phyloP scores from a whole-genome alignment of 2,888 invertebrate species.

The Eudasyphora cyanicolor region DNA sequence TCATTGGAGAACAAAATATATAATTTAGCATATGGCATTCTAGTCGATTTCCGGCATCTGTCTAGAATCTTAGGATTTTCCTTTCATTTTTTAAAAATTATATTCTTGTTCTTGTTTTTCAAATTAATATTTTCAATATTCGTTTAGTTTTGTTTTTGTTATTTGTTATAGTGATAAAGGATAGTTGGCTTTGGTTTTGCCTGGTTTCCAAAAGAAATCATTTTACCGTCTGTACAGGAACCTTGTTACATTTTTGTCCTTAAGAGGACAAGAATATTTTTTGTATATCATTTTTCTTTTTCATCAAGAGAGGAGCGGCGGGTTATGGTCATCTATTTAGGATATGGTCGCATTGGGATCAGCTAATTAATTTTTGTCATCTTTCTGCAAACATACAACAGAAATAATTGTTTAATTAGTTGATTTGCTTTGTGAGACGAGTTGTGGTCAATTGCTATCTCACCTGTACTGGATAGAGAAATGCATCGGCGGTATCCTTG shows the following conservation, averaged over 20 bases:
- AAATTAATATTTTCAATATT: conserved; percentile 59
- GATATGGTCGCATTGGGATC: not conserved
- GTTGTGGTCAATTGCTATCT: conserved; percentile 65
- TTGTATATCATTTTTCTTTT: not conserved
- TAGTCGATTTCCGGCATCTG: conserved; percentile 60
- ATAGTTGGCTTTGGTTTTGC: conserved; percentile 37
- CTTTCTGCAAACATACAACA: not conserved
- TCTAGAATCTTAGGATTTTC: conserved; percentile 45
- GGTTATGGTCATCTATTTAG: not conserved
- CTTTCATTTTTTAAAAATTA: not conserved
- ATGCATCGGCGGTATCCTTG: conserved; percentile 84
- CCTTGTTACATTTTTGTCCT: not conserved
- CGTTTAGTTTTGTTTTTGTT: conserved; percentile 52
- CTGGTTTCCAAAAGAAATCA: not conserved
- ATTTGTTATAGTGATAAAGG: conserved; percentile 30
- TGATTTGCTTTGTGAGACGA: conserved; percentile 70
- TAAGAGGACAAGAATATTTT: not conserved
- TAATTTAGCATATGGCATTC: conserved; percentile 44
- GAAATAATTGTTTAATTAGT: conserved; percentile 23
- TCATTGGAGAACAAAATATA: conserved; percentile 2
- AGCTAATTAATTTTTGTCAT: not conserved
- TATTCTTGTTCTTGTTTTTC: conserved; percentile 14
- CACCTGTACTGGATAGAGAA: conserved; percentile 85
- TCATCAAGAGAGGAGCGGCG: not conserved
- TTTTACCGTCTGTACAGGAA: not conserved